These are phyloP conservation scores for Diabrotica undecimpunctata DNA, from an alignment of 1,140 invertebrate species.

Conservation along the genomic window DNA sequence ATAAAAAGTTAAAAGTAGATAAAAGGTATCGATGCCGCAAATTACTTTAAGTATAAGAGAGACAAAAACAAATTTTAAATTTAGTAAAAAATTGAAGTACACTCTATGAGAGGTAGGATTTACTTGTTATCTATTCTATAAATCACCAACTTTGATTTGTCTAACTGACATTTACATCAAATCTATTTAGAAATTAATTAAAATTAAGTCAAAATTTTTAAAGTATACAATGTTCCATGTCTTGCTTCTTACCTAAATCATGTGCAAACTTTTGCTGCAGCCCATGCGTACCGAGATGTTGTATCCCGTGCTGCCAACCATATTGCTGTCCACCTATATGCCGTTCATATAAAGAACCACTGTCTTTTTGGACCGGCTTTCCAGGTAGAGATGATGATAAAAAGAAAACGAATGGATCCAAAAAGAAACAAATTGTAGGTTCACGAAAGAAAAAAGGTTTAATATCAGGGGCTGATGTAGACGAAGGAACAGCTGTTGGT, in stretches of 20 bases:
- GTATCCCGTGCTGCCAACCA: constrained; percentile 2
- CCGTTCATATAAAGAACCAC: neutral
- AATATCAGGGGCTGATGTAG: constrained; percentile 5
- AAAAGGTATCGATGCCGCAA: too few species aligned
- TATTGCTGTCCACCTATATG: neutral
- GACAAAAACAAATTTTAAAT: too few species aligned
- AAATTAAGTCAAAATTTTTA: constrained; percentile 3
- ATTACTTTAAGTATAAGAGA: too few species aligned
- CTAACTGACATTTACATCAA: too few species aligned
- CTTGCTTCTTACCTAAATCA: neutral
- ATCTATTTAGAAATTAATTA: neutral
- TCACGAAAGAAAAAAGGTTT: neutral
- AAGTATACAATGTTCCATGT: constrained; percentile 3
- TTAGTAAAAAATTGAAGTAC: too few species aligned
- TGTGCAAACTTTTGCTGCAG: neutral
- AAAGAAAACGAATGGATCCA: neutral
- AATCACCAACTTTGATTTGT: too few species aligned
- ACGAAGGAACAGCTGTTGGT: neutral
- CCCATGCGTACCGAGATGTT: neutral
- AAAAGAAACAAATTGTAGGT: constrained; percentile 3
- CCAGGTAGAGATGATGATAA: neutral
- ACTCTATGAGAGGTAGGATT: too few species aligned
- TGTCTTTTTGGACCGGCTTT: constrained; percentile 22
- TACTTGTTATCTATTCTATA: too few species aligned
- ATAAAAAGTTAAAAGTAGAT: too few species aligned